Conservation (phyloP, 2,888 invertebrate genomes). For the Oligia fasciuncula region DNA sequence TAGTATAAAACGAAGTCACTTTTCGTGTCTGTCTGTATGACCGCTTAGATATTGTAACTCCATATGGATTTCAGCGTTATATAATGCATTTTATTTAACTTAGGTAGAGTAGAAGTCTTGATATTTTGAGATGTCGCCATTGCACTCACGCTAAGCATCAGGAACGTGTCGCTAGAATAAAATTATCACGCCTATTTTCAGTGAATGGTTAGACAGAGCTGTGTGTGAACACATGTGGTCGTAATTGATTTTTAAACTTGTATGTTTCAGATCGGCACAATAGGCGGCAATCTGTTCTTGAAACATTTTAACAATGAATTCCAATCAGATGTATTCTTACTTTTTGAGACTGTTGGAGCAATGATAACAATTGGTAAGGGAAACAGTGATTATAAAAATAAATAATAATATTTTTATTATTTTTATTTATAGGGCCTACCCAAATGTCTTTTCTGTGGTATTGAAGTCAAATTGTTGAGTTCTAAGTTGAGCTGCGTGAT, state of each 20-base stretch:
- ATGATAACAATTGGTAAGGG: conserved; percentile 75
- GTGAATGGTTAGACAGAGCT: neutral
- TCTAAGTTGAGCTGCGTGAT: too few species aligned
- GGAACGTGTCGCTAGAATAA: too few species aligned
- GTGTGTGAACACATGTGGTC: neutral
- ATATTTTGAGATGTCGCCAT: neutral
- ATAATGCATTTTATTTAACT: neutral
- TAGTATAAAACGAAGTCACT: neutral
- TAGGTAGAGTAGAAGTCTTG: neutral
- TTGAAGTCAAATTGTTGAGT: too few species aligned
- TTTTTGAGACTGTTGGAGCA: conserved; percentile 81
- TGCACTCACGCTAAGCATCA: neutral
- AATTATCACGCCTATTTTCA: neutral
- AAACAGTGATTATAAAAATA: too few species aligned
- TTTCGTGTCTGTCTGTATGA: neutral
- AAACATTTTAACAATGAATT: conserved; percentile 92
- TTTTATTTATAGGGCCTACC: too few species aligned
- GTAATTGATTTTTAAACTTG: neutral
- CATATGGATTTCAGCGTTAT: neutral
- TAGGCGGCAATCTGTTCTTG: conserved; percentile 93
- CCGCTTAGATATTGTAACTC: neutral
- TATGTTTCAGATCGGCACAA: conserved; percentile 89
- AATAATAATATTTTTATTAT: too few species aligned
- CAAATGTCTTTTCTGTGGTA: too few species aligned
- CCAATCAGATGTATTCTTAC: conserved; percentile 92